These are phyloP conservation scores for Eristalis arbustorum DNA, from an alignment of 2,888 invertebrate genomes.

Conservation along the genomic window DNA sequence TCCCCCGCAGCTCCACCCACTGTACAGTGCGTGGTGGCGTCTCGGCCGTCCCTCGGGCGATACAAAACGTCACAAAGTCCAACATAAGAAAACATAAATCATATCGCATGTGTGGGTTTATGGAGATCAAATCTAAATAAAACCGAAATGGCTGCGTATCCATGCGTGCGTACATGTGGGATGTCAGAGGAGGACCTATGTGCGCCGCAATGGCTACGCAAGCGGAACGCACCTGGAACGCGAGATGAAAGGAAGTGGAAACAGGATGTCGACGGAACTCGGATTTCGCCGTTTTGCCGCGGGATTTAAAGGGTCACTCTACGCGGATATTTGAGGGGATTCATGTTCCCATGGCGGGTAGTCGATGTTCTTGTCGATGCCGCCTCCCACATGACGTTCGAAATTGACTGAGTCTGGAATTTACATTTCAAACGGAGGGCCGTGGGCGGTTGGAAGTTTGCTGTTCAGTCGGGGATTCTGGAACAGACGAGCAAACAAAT, in stretches of 20 bases:
- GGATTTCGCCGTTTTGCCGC: background rate
- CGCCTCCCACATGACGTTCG: too few species aligned
- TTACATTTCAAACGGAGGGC: too few species aligned
- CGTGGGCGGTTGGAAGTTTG: too few species aligned
- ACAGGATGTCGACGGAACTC: background rate
- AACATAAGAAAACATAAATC: background rate
- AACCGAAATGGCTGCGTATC: background rate
- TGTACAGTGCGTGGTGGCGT: background rate
- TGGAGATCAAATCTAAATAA: background rate
- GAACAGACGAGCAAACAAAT: too few species aligned
- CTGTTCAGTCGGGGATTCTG: too few species aligned
- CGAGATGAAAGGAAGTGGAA: background rate
- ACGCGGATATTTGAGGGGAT: background rate
- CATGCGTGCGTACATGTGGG: background rate
- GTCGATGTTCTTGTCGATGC: too few species aligned
- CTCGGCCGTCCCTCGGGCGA: background rate
- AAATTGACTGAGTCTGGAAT: too few species aligned
- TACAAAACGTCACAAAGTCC: background rate
- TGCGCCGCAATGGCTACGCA: background rate
- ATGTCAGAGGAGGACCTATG: background rate
- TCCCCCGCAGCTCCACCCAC: background rate
- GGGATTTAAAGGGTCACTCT: background rate
- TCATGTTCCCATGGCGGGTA: background rate
- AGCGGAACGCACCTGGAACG: background rate
- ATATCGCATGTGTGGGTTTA: background rate